These are phyloP conservation scores for Melanostoma scalare DNA, from an alignment of 2,888 invertebrate species.

Conservation along the genomic window DNA sequence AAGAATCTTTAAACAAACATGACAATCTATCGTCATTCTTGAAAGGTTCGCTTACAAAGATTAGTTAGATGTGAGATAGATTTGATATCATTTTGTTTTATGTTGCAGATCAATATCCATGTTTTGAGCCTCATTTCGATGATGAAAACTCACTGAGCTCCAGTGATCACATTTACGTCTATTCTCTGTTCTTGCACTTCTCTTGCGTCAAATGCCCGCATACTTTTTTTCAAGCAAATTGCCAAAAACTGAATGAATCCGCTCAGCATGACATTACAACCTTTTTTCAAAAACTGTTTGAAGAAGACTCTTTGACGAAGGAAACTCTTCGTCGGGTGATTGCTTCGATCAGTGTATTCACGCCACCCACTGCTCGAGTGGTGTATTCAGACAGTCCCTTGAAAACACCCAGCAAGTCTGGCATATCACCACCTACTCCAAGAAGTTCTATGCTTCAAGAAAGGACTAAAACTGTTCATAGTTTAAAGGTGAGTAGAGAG, in stretches of 20 bases:
- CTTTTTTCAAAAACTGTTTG: conserved; percentile 77
- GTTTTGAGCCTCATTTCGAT: conserved; percentile 76
- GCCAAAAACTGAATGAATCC: conserved; percentile 76
- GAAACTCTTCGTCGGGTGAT: conserved; percentile 76
- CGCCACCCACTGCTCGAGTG: conserved; percentile 7
- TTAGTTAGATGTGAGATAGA: too few relatives aligned
- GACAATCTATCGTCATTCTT: conserved; percentile 75
- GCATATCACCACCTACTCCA: conserved; percentile 78
- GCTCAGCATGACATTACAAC: conserved; percentile 77
- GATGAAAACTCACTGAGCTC: conserved; percentile 75
- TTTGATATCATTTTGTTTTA: conserved; percentile 5
- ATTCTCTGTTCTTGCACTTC: conserved; percentile 80
- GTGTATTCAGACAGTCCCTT: conserved; percentile 64
- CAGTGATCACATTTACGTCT: conserved; percentile 79
- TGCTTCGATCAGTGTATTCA: conserved; percentile 64
- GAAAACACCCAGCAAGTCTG: conserved; percentile 74
- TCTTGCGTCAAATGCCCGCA: conserved; percentile 78
- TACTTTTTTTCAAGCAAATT: conserved; percentile 78
- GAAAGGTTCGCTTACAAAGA: conserved; percentile 73
- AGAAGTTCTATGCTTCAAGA: conserved; percentile 78
- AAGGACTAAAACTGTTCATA: conserved; percentile 78
- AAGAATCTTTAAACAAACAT: conserved; percentile 17
- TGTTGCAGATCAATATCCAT: conserved; percentile 77
- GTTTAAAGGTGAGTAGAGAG: conserved; percentile 76
- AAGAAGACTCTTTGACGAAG: conserved; percentile 74